Conservation (phyloP, 2,797 vertebrate genomes). For the Danio tinwini region DNA sequence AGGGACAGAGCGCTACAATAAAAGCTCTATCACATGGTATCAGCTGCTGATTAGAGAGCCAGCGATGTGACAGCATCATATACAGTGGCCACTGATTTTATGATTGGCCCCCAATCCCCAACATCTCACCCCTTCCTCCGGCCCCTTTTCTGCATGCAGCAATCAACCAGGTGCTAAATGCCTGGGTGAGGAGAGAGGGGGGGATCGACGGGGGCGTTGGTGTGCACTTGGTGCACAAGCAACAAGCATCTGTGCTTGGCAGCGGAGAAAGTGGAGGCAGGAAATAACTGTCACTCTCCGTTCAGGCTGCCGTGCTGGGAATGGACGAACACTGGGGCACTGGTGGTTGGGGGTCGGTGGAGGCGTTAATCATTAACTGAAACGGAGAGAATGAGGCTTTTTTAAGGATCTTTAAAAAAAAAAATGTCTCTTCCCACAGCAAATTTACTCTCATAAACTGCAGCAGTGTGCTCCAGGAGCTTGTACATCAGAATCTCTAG, state of each 20-base stretch:
- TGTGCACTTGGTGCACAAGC: conserved; percentile 67
- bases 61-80: background rate
- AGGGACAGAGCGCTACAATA: conserved; percentile 7
- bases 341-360: conserved; percentile 57
- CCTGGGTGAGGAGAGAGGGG: conserved; percentile 63
- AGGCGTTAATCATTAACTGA: conserved; percentile 78
- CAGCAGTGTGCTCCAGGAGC: conserved; percentile 1
- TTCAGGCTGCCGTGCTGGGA: conserved; percentile 63
- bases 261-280: conserved; percentile 76
- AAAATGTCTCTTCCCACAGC: conserved; percentile 28
- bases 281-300: conserved; percentile 81
- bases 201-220: conserved; percentile 40
- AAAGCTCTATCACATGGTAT: conserved; percentile 44
- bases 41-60: conserved; percentile 47
- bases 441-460: conserved; percentile 31
- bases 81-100: conserved; percentile 22
- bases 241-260: conserved; percentile 80
- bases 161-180: conserved; percentile 84
- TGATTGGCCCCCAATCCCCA: conserved; percentile 19
- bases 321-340: conserved; percentile 10
- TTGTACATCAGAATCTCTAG: conserved; percentile 24
- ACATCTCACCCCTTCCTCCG: conserved; percentile 19
- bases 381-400: conserved; percentile 61
- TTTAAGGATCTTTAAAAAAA: conserved; percentile 19
- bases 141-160: conserved; percentile 66